Conservation (phyloP, 92 coral and sea anemone genomes). For the Porites evermanni region DNA sequence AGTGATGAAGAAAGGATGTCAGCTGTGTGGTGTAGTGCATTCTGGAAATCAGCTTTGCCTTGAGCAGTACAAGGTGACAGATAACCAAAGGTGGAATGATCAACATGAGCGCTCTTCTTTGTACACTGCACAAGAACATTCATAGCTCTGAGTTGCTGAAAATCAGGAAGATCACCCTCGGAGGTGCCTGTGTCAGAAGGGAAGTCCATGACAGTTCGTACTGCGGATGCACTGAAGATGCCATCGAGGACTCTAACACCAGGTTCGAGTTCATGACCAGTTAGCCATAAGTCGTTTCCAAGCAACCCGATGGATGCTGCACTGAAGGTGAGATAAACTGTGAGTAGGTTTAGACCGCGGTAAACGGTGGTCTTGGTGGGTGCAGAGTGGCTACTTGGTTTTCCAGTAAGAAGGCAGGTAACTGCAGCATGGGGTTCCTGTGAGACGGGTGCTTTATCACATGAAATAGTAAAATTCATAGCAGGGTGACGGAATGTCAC, state of each 20-base stretch:
- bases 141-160: not conserved
- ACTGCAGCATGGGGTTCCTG: constrained; percentile 10
- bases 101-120: not conserved
- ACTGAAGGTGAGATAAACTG: not conserved
- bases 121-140: constrained; percentile 4
- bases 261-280: not conserved
- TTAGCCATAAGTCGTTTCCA: constrained; percentile 3
- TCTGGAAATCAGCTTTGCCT: not conserved
- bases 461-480: constrained; percentile 40
- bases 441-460: constrained; percentile 14
- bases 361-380: constrained; percentile 11
- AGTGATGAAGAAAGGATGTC: no score
- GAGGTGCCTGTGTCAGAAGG: not conserved
- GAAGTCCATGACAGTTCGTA: constrained; percentile 1
- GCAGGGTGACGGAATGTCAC: constrained; percentile 48
- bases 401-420: constrained; percentile 19
- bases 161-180: not conserved
- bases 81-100: constrained; percentile 10
- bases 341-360: not conserved
- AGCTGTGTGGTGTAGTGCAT: no score
- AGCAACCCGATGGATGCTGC: not conserved
- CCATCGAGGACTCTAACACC: no score
- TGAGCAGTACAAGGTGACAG: constrained; percentile 1
- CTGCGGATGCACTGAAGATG: not conserved
- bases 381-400: not conserved